phyloP scores from a whole-genome alignment of 2,113 vertebrate genomes.

The Mormyrus lacerda region DNA sequence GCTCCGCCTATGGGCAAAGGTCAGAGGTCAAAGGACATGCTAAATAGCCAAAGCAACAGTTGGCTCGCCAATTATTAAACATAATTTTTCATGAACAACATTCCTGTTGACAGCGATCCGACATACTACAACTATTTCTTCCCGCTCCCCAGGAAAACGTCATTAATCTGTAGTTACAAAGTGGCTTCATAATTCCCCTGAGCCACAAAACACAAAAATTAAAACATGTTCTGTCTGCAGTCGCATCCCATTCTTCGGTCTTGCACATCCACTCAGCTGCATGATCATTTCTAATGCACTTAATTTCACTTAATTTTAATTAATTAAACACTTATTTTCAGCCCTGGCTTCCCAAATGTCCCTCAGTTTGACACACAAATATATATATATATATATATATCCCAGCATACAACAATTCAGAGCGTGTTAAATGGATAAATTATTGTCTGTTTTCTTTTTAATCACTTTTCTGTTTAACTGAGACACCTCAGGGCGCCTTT shows the following conservation, averaged over 20 bases:
- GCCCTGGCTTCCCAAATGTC: neutral
- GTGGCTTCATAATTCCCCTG: neutral
- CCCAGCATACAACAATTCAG: neutral
- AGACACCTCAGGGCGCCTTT: neutral
- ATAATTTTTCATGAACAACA: no score
- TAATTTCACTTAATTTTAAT: no score
- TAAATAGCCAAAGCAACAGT: neutral
- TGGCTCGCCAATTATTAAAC: neutral
- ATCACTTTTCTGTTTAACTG: neutral
- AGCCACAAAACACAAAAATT: neutral
- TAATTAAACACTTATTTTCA: neutral
- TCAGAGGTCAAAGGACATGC: conserved; percentile 1
- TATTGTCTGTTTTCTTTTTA: neutral
- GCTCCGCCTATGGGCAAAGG: conserved; percentile 62
- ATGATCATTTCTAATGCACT: neutral
- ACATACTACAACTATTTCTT: neutral
- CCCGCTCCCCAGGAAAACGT: neutral
- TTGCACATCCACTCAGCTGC: conserved; percentile 4
- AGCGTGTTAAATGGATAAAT: neutral
- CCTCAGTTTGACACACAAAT: neutral
- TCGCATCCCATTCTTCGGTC: neutral
- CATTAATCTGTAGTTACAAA: neutral
- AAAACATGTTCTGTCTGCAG: neutral
- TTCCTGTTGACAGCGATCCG: neutral
- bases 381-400: neutral